Evolutionary conservation across 2,797 vertebrate genomes (phyloP).

Genomic region (Alauda arvensis): DNA sequence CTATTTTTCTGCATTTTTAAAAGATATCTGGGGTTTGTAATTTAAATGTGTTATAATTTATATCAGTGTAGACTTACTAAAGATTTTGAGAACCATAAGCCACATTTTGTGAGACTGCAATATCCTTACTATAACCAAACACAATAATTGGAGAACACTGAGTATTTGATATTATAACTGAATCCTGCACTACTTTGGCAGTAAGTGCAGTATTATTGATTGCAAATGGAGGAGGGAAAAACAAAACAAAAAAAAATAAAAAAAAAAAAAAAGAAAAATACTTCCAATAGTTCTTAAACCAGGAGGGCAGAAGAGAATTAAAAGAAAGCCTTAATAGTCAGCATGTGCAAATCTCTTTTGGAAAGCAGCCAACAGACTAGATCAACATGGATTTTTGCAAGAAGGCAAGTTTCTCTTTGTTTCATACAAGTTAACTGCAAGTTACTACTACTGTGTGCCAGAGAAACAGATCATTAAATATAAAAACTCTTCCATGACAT

Average conservation of each 20-base stretch:
- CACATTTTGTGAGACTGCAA: background rate
- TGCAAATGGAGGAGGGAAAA: rapidly evolving
- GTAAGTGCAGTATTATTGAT: background rate
- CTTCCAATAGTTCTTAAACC: background rate
- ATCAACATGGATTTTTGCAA: background rate
- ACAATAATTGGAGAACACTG: background rate
- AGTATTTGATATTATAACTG: background rate
- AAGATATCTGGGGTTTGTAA: background rate
- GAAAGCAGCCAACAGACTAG: background rate
- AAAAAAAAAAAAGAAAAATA: rapidly evolving
- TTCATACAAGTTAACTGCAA: background rate
- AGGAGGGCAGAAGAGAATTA: background rate
- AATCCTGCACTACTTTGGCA: background rate
- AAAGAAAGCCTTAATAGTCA: background rate
- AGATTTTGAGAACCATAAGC: background rate
- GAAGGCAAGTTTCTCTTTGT: background rate
- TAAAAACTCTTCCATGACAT: background rate
- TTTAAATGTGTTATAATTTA: background rate
- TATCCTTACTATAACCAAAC: background rate
- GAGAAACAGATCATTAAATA: background rate
- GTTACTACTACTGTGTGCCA: background rate
- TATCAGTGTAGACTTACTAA: background rate
- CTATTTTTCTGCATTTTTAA: background rate
- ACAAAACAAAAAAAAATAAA: no score
- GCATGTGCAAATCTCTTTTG: background rate